Base-by-base conservation (phyloP, 2,797 vertebrate species). In the Sparidentex hasta region DNA sequence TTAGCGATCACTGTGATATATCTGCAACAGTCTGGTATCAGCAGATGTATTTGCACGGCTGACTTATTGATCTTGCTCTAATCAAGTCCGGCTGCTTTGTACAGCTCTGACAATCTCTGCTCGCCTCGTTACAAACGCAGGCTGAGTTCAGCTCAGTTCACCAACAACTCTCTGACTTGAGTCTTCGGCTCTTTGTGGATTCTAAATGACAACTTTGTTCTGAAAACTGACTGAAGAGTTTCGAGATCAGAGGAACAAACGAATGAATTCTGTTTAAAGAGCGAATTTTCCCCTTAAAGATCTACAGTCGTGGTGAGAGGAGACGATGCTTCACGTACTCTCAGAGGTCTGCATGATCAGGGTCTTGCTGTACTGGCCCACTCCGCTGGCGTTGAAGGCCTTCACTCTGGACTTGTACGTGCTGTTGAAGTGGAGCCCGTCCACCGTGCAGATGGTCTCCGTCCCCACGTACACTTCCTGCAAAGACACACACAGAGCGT, bases 401-500 rank as follows among this genome's bases (percentile, higher is more conserved):
- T 99, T 99, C 83, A 99, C 97, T 0, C 98, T 96, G 16, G 97
- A 96, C n/a, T 95, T 98, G 92, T 99, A 99, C 0, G 96, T 98
- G 95, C 98, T 99, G 95, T 99, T 97, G 95, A 98, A 99, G 92
- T 99, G 98, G 71, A 99, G 98, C 20, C 98, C 98, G 0, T 99
- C 98, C 94, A 99, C 98, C 0, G 98, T 99, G 94, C 98, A 99
- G 96, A 99, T 99, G 71, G 96, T 99, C 94, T 99, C 98, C 72
- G 96, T 96, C 44, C 98, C 98, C 77, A 99, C 98, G 3, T 99
- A 99, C 47, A 99, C 98, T 90, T 99, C 98, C 98, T 99, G 92
- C 50, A 63, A 83, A 71, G 76, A 27, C 27, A 81, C 56, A 76
- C 52, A 87, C 70, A 68, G 33, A 0, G 16, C 29, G 78, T 87